Evolutionary conservation across 2,797 vertebrate genomes (phyloP).

Genomic region (Helostoma temminkii): DNA sequence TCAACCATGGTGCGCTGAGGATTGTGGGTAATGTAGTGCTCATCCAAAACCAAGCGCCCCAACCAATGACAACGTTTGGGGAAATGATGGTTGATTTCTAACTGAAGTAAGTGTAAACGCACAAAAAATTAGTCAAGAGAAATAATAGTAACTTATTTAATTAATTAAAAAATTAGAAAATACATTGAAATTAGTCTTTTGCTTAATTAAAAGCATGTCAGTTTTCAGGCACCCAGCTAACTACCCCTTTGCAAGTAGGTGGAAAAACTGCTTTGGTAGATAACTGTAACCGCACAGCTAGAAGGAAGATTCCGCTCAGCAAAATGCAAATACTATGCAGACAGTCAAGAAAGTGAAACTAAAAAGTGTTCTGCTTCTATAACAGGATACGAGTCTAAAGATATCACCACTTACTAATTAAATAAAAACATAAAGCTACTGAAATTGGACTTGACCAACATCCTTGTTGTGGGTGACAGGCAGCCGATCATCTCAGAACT

Average conservation of each 20-base stretch:
- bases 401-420: too few relatives aligned
- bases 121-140: too few relatives aligned
- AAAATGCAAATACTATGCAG: not conserved
- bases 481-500: too few relatives aligned
- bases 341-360: not conserved
- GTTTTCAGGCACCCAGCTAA: too few relatives aligned
- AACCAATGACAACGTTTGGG: not conserved
- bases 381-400: not conserved
- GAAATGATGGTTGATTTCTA: not conserved
- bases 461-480: too few relatives aligned
- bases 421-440: too few relatives aligned
- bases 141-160: too few relatives aligned
- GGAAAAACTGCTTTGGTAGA: not conserved
- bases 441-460: too few relatives aligned
- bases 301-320: not conserved
- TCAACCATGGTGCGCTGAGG: conserved; percentile 9
- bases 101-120: too few relatives aligned
- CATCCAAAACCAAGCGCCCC: too few relatives aligned
- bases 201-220: not conserved
- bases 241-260: not conserved
- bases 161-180: too few relatives aligned
- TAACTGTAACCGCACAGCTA: not conserved
- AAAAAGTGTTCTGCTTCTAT: not conserved
- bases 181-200: too few relatives aligned
- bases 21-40: conserved; percentile 65